These are phyloP conservation scores for Lepidotrigona ventralis DNA, from an alignment of 1,140 invertebrate species.

Conservation along the genomic window DNA sequence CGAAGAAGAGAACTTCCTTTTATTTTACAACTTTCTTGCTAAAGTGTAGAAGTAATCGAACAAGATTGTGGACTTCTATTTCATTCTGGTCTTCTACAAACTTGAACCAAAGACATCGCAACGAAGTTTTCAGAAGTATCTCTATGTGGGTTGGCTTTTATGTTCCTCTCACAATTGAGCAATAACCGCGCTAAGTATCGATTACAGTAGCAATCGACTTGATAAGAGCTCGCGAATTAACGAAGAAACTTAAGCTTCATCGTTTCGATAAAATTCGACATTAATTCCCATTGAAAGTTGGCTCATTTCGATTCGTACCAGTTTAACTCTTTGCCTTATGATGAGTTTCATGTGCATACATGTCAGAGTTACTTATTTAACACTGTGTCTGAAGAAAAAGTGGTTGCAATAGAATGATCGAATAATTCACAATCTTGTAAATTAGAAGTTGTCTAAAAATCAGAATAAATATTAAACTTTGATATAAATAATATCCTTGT, in stretches of 20 bases:
- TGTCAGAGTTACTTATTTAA: neutral
- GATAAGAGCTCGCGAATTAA: neutral
- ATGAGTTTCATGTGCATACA: neutral
- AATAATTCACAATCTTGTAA: neutral
- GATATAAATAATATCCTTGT: neutral
- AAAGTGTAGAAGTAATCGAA: neutral
- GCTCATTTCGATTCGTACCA: neutral
- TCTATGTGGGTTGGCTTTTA: neutral
- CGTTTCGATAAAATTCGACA: neutral
- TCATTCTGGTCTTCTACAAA: neutral
- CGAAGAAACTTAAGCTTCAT: neutral
- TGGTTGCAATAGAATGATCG: neutral
- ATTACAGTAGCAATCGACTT: neutral
- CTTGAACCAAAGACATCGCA: neutral
- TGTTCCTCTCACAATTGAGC: constrained; percentile 1
- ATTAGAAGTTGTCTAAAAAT: neutral
- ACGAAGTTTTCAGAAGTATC: neutral
- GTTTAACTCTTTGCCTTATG: neutral
- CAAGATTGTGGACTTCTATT: neutral
- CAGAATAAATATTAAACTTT: neutral
- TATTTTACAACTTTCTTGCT: neutral
- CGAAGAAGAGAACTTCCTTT: neutral
- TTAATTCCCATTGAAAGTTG: neutral
- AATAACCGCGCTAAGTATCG: neutral
- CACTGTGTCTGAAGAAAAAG: neutral